Evolutionary conservation across 2,888 invertebrate genomes (phyloP).

Genomic region (Onchidella celtica): DNA sequence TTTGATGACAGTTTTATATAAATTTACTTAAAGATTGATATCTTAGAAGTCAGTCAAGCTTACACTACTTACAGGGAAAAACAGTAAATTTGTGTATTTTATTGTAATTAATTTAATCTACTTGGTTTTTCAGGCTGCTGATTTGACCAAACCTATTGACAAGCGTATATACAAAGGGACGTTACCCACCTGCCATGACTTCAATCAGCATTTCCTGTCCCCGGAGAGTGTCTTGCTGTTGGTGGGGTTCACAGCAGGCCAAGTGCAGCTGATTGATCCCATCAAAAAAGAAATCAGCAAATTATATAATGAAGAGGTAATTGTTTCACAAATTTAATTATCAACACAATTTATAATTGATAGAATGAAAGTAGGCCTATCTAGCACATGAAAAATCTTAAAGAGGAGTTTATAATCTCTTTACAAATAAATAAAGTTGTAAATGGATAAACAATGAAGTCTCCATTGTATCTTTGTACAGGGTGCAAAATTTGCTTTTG

Average conservation of each 20-base stretch:
- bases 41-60: too few species aligned
- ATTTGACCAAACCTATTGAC: conserved; percentile 97
- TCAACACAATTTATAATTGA: too few species aligned
- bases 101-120: neutral
- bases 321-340: too few species aligned
- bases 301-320: conserved; percentile 98
- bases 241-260: conserved; percentile 98
- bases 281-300: conserved; percentile 97
- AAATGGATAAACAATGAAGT: too few species aligned
- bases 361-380: too few species aligned
- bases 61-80: too few species aligned
- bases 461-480: too few species aligned
- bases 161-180: conserved; percentile 99
- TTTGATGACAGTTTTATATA: neutral
- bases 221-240: conserved; percentile 91
- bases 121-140: conserved; percentile 92
- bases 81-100: neutral
- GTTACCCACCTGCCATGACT: conserved; percentile 99
- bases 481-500: too few species aligned
- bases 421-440: too few species aligned
- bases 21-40: too few species aligned
- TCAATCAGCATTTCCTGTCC: conserved; percentile 86
- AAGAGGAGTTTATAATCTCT: too few species aligned
- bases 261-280: conserved; percentile 98
- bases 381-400: too few species aligned